Percentiles rank a stretch among this genome's conserved stretches.
phyloP scores from a whole-genome alignment of 2,113 vertebrate species.

The Hippocampus barbouri region DNA sequence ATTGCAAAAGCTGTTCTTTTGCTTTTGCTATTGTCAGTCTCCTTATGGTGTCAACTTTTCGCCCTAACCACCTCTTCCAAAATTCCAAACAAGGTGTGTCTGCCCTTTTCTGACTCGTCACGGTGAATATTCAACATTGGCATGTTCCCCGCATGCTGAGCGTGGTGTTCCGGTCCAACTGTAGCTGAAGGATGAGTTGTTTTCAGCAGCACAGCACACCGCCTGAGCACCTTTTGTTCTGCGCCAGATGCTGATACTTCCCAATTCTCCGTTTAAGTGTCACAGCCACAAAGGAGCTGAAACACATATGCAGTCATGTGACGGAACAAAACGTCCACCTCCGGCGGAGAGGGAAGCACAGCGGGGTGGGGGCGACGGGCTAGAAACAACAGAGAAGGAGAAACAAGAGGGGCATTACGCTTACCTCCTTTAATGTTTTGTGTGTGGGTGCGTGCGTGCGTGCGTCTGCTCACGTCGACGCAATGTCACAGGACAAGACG shows the following conservation, averaged over 20 bases:
- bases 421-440: slow-evolving; percentile 38
- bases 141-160: slow-evolving; percentile 5
- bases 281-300: slow-evolving; percentile 31
- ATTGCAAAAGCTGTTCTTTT: background rate
- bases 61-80: background rate
- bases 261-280: slow-evolving; percentile 42
- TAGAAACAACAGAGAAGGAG: background rate
- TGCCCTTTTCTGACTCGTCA: slow-evolving; percentile 15
- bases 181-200: slow-evolving; percentile 25
- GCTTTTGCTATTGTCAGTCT: background rate
- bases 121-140: slow-evolving; percentile 30
- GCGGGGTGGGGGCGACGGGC: background rate
- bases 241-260: slow-evolving; percentile 32
- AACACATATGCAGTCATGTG: slow-evolving; percentile 31
- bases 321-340: slow-evolving; percentile 53
- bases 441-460: slow-evolving; percentile 1
- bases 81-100: background rate
- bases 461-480: slow-evolving; percentile 15
- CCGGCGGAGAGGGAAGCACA: slow-evolving; percentile 8
- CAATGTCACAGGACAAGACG: slow-evolving; percentile 47
- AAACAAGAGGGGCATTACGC: slow-evolving; percentile 22
- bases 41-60: background rate
- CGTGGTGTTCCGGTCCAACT: slow-evolving; percentile 30
- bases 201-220: slow-evolving; percentile 23
- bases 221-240: slow-evolving; percentile 56